These are phyloP conservation scores for Bryconaethiops microstoma DNA, from an alignment of 2,797 vertebrate genomes.

Conservation along the genomic window DNA sequence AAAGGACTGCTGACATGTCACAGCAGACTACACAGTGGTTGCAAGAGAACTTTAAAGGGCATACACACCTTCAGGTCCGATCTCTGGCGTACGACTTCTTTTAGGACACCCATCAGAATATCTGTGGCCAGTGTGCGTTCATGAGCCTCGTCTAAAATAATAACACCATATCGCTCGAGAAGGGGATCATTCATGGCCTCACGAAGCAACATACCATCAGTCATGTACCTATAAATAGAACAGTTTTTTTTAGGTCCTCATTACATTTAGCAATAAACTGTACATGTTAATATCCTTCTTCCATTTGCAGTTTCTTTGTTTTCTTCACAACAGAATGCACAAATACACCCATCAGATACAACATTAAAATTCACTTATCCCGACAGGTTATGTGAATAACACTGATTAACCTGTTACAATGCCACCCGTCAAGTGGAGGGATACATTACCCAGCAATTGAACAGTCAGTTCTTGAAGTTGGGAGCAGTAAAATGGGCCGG, in stretches of 20 bases:
- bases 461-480: too few species aligned
- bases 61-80: conserved; percentile 89
- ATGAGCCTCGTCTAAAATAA: conserved; percentile 96
- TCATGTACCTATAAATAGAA: conserved; percentile 85
- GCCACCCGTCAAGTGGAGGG: too few species aligned
- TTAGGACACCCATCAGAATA: conserved; percentile 96
- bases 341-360: neutral
- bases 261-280: neutral
- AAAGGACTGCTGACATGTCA: neutral
- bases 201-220: conserved; percentile 94
- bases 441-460: too few species aligned
- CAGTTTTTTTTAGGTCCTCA: neutral
- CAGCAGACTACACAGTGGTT: neutral
- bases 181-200: conserved; percentile 99
- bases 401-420: too few species aligned
- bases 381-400: too few species aligned
- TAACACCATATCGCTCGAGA: conserved; percentile 92
- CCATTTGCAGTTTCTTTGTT: neutral
- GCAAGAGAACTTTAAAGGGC: neutral
- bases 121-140: conserved; percentile 95
- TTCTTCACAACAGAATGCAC: neutral
- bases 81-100: conserved; percentile 93
- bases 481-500: too few species aligned
- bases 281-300: neutral
- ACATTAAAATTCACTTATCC: too few species aligned